Evolutionary conservation across 1,140 invertebrate genomes (phyloP).

Genomic region (Elymnias hypermnestra): DNA sequence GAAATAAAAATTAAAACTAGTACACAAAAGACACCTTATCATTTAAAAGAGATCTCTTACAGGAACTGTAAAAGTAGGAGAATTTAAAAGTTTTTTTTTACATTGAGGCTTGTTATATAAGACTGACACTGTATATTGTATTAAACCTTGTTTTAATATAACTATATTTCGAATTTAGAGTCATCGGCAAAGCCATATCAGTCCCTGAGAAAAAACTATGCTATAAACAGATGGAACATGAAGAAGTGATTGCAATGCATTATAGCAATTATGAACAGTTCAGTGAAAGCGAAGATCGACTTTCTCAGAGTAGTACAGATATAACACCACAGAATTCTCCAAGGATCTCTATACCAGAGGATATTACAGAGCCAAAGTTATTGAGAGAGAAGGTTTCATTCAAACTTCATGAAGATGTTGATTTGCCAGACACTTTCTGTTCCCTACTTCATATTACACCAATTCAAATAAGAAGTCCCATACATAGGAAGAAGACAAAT

Average conservation of each 20-base stretch:
- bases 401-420: constrained; percentile 32
- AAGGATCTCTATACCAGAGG: constrained; percentile 33
- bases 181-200: constrained; percentile 57
- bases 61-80: too few species aligned
- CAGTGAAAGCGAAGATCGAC: constrained; percentile 58
- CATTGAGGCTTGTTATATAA: background rate
- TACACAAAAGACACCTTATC: too few species aligned
- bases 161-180: constrained; percentile 34
- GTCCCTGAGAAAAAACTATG: constrained; percentile 46
- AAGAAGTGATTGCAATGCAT: constrained; percentile 69
- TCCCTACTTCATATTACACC: constrained; percentile 62
- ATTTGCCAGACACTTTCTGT: constrained; percentile 49
- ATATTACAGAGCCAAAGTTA: constrained; percentile 38
- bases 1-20: too few species aligned
- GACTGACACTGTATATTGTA: background rate
- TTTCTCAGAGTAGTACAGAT: constrained; percentile 60
- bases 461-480: constrained; percentile 54
- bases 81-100: too few species aligned
- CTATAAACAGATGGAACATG: constrained; percentile 53
- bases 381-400: constrained; percentile 45
- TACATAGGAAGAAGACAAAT: constrained; percentile 45
- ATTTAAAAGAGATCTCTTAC: too few species aligned
- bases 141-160: background rate
- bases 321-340: constrained; percentile 65
- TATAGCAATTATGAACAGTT: constrained; percentile 66